Percentiles rank a stretch among this genome's conserved stretches.
Evolutionary conservation across 1,140 invertebrate species (phyloP).

Genomic region (Drosophila sechellia): DNA sequence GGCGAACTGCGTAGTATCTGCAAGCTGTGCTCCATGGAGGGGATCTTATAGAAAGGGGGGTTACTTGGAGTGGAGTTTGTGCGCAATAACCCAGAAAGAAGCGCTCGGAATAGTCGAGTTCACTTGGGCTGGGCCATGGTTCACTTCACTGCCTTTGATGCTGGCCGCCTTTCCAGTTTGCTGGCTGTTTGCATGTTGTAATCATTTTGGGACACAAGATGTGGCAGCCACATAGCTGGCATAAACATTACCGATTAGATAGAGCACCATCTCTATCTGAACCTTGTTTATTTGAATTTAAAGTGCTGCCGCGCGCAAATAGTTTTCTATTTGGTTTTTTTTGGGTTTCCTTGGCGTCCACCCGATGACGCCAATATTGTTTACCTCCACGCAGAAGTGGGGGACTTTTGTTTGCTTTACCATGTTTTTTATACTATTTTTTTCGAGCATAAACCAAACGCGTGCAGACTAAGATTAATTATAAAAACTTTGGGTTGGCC

Average conservation of each 20-base stretch:
- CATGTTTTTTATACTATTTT: slow-evolving; percentile 18
- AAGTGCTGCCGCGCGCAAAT: slow-evolving; percentile 51
- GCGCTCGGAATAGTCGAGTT: slow-evolving; percentile 30
- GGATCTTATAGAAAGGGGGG: slow-evolving; percentile 1
- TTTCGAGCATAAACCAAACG: slow-evolving; percentile 50
- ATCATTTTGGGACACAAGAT: slow-evolving; percentile 30
- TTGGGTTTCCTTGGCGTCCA: slow-evolving; percentile 56
- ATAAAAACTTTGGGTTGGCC: slow-evolving; percentile 32
- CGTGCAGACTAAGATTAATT: slow-evolving; percentile 64
- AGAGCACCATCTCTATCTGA: slow-evolving; percentile 13
- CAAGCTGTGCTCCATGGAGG: slow-evolving; percentile 43
- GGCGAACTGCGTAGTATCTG: slow-evolving; percentile 62
- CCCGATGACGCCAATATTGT: slow-evolving; percentile 71
- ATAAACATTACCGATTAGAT: slow-evolving; percentile 69
- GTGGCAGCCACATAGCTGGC: slow-evolving; percentile 12
- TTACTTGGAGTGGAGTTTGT: slow-evolving; percentile 24
- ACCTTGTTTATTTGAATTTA: slow-evolving; percentile 64
- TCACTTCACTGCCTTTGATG: slow-evolving; percentile 52
- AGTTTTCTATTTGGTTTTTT: slow-evolving; percentile 39
- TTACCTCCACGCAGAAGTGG: slow-evolving; percentile 58
- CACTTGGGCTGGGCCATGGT: slow-evolving; percentile 15
- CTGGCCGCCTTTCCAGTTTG: slow-evolving; percentile 27
- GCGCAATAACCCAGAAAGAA: slow-evolving; percentile 63
- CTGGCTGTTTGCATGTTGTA: slow-evolving; percentile 34
- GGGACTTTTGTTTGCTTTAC: slow-evolving; percentile 45